Evolutionary conservation across 2,113 vertebrate species (phyloP), one percentile per base, ranked within the genome.

Genomic region (Noctilio leporinus): DNA sequence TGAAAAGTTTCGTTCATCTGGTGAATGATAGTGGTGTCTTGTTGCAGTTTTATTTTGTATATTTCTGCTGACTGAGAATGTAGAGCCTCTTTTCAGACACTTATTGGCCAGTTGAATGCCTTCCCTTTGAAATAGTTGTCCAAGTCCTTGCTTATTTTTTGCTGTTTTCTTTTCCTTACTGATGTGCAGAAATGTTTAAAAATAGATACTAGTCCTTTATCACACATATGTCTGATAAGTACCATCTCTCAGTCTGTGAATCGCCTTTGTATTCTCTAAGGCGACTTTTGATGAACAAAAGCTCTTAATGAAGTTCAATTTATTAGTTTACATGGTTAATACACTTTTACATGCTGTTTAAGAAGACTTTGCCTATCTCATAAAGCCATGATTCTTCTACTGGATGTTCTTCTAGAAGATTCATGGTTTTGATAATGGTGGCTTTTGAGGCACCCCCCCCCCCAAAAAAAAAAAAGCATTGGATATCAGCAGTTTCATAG

Each of bases 191-290:
- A 43, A 69, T 9, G 10, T 33, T 28, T 22, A 19, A 45, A 67
- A 26, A 57, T n/a, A 53, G 38, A 3, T 1, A 0, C 12, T 28
- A 70, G 55, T n/a, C 62, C 43, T 70, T 64, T 55, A n/a, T 47
- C 28, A n/a, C 43, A 45, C 3, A 7, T 3, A 19, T 4, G 12
- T 33, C 30, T 2, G 12, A 0, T 10, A 30, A 17, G 28, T 15
- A 7, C 67, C 67, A 10, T 24, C 64, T 55, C 64, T 30, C 12
- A 1, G 28, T 10, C 69, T 70, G 2, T 62, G 24, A 15, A 69
- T 17, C 53, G 64, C 51, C 35, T 53, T 26, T 12, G 30, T 20
- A 2, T 3, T 24, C 26, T 55, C 51, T 12, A 14, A 38, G 59
- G 30, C 22, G 43, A 19, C 64, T 33, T 89, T 20, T 15, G 81